These are phyloP conservation scores for Apomyelois bistriatella DNA, from an alignment of 2,888 invertebrate genomes.

Conservation along the genomic window DNA sequence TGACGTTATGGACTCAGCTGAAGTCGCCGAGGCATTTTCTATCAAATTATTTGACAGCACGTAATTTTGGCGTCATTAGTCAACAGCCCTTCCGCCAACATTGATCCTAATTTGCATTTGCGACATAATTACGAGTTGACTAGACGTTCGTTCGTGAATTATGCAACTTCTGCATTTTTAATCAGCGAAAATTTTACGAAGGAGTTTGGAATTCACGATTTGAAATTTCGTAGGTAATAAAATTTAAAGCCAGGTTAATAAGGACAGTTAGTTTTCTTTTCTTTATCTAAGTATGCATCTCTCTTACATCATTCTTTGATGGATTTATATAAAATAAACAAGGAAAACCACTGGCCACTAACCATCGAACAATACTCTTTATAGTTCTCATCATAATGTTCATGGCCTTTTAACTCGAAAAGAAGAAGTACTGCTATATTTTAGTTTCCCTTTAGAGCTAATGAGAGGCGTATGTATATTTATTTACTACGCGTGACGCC, in stretches of 20 bases:
- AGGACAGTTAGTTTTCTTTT: background rate
- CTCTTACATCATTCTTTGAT: no score
- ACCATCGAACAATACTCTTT: no score
- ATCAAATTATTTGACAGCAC: background rate
- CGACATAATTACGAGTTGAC: constrained; percentile 4
- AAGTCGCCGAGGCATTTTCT: background rate
- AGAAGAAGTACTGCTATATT: background rate
- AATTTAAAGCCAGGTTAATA: background rate
- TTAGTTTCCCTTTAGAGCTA: constrained; percentile 6
- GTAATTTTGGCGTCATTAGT: background rate
- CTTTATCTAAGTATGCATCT: no score
- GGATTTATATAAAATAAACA: no score
- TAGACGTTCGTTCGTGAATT: background rate
- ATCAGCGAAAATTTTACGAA: background rate
- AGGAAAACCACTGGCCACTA: no score
- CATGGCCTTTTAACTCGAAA: no score
- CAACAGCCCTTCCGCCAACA: constrained; percentile 1
- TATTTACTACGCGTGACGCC: constrained; percentile 46
- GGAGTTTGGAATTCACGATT: background rate
- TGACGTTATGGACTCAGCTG: no score
- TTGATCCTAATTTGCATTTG: constrained; percentile 2
- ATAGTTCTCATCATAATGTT: no score
- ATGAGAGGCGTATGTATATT: constrained; percentile 16
- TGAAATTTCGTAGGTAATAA: background rate
- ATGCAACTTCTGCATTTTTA: background rate